These are phyloP conservation scores for Drosophila oshimai DNA, from an alignment of 1,140 invertebrate genomes.

Conservation along the genomic window DNA sequence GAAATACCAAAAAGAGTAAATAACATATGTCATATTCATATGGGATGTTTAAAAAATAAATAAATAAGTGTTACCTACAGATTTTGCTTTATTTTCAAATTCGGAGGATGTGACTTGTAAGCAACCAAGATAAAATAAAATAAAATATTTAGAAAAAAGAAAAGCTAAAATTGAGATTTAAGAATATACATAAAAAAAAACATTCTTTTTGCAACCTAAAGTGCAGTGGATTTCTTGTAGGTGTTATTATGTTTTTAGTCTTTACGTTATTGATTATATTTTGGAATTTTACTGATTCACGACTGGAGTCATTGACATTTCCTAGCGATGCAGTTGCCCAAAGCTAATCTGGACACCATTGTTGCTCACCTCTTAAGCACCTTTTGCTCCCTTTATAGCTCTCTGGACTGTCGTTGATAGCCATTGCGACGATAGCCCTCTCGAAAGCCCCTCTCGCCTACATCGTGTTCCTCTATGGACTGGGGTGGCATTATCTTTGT, in stretches of 20 bases:
- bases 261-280: neutral
- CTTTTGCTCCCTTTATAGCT: slow-evolving; percentile 33
- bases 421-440: slow-evolving; percentile 41
- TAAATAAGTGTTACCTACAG: too few species aligned
- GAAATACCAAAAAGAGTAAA: neutral
- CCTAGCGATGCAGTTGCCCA: neutral
- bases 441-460: slow-evolving; percentile 47
- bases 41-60: too few species aligned
- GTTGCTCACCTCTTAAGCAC: too few species aligned
- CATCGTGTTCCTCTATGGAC: slow-evolving; percentile 47
- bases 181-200: too few species aligned
- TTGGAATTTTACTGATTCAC: neutral
- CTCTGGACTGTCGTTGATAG: slow-evolving; percentile 56
- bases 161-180: too few species aligned
- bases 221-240: too few species aligned
- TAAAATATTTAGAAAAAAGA: too few species aligned
- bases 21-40: neutral
- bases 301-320: slow-evolving; percentile 1
- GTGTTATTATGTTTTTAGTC: too few species aligned
- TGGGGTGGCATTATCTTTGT: slow-evolving; percentile 65
- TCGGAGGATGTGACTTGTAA: too few species aligned
- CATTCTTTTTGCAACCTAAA: too few species aligned
- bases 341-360: slow-evolving; percentile 19
- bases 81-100: too few species aligned
- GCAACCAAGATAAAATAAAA: too few species aligned